phyloP scores from a whole-genome alignment of 2,888 invertebrate genomes.

The Magallana nippona region DNA sequence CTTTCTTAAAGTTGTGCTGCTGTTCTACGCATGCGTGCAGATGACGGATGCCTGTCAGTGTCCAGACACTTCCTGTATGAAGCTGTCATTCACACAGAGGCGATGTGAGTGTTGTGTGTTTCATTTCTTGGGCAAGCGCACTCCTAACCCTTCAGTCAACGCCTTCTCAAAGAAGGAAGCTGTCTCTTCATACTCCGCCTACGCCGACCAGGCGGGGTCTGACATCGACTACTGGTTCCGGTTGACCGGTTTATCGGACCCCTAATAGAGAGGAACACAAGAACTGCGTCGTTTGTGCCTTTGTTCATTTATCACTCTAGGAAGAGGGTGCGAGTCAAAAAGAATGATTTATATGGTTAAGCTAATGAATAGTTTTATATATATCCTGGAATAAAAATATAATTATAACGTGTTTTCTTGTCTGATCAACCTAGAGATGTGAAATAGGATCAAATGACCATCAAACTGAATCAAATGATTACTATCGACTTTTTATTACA shows the following conservation, averaged over 20 bases:
- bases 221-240: slow-evolving; percentile 4
- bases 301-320: not conserved
- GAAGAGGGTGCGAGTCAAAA: too few species aligned
- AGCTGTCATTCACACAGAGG: not conserved
- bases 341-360: too few species aligned
- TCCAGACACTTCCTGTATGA: not conserved
- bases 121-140: not conserved
- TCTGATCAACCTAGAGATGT: too few species aligned
- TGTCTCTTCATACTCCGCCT: not conserved
- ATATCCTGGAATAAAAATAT: too few species aligned
- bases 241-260: not conserved
- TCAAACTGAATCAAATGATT: too few species aligned
- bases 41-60: not conserved
- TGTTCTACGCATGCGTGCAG: not conserved
- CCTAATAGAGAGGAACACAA: too few species aligned
- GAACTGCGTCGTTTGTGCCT: not conserved
- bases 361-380: too few species aligned
- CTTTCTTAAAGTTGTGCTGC: not conserved
- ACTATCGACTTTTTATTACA: too few species aligned
- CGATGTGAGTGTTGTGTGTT: not conserved
- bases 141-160: not conserved
- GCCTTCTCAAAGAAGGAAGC: not conserved
- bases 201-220: not conserved
- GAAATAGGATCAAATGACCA: too few species aligned
- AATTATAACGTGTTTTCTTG: too few species aligned